Base-by-base conservation (phyloP, 1,140 invertebrate genomes). In the Oncopeltus fasciatus region DNA sequence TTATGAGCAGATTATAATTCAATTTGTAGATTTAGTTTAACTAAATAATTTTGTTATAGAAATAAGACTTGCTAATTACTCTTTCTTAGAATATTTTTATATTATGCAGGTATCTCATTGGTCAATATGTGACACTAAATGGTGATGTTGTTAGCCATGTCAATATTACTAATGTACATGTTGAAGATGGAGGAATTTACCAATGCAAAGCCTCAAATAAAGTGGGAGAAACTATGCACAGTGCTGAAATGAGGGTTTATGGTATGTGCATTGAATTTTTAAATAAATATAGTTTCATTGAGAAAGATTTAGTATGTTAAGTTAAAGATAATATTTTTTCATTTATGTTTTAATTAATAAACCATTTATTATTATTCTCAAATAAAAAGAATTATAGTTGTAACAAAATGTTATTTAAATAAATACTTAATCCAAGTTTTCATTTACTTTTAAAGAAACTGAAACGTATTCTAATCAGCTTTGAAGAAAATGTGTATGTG, bases 121-220 rank as follows among this genome's bases (percentile, higher is more conserved):
- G 69, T n/a, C 69, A 70, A 74, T 91, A 92, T 74, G 88, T 92
- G 59, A 94, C 90, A 1, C 80, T 88, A 12, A 87, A 92, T 73
- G 91, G 92, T 68, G 88, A 93, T 73, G 90, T 95, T 43, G 89
- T 95, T 72, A 93, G 91, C 69, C 76, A 76, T 66, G 77, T 81
- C 16, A 81, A 82, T 70, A 81, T 82, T 18, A 76, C 75, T 20
- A 72, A 72, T 12, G 75, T 80, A 2, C 66, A 71, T 56, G 73
- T 81, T 0, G 69, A 76, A 61, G 79, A 81, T 64, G 79, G 80
- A 21, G 81, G 81, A 3, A 72, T 75, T 56, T 82, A 80, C 68
- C 69, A 71, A 58, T 83, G 81, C 67, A 70, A 70, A 2, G 79
- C 78, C 4, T 70, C 65, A 16, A 82, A 81, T 69, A 68, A 72